Evolutionary conservation across 1,140 invertebrate genomes (phyloP).

Genomic region (Berghia stephanieae): DNA sequence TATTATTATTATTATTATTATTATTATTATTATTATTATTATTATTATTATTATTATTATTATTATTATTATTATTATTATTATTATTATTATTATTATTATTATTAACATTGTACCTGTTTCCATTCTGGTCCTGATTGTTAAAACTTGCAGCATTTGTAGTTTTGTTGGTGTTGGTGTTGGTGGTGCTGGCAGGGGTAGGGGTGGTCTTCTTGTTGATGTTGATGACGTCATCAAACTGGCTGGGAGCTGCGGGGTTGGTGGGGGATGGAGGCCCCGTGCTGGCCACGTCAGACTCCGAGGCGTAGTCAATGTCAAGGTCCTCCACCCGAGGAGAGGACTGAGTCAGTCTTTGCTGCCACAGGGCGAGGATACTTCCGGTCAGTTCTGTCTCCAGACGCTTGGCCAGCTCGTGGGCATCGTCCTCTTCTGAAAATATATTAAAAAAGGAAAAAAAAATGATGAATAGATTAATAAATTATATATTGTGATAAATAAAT

Average conservation of each 20-base stretch:
- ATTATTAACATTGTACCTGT: slow-evolving; percentile 23
- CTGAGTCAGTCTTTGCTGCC: slow-evolving; percentile 30
- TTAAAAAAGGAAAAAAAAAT: background rate
- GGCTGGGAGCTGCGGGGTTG: too few species aligned
- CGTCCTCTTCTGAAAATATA: slow-evolving; percentile 22
- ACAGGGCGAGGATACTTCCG: slow-evolving; percentile 28
- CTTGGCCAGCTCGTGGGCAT: slow-evolving; percentile 16
- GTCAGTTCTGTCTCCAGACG: slow-evolving; percentile 21
- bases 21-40: too few species aligned
- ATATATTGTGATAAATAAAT: too few species aligned
- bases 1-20: too few species aligned
- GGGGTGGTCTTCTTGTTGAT: background rate
- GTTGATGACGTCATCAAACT: too few species aligned
- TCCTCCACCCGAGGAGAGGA: slow-evolving; percentile 14
- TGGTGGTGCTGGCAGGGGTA: background rate
- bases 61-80: too few species aligned
- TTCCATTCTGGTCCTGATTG: slow-evolving; percentile 12
- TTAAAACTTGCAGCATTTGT: background rate
- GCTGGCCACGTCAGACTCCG: slow-evolving; percentile 26
- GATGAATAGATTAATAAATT: background rate
- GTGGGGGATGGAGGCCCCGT: background rate
- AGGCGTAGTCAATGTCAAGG: slow-evolving; percentile 28
- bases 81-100: too few species aligned
- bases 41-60: too few species aligned
- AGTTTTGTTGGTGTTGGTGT: background rate